phyloP scores from a whole-genome alignment of 2,113 vertebrate species.

The Dermatemys mawii region DNA sequence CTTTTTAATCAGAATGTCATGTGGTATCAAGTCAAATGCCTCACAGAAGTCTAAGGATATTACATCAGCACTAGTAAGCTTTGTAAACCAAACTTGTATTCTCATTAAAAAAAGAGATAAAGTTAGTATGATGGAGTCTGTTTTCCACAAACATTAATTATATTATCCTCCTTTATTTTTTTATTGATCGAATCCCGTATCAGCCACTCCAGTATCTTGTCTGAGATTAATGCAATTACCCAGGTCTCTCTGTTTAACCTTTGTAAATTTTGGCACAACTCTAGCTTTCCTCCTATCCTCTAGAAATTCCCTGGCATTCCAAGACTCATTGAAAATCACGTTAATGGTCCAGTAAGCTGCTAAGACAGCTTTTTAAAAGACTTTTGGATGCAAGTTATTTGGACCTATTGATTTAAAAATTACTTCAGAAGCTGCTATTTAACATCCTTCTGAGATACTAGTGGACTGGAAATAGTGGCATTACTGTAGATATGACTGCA shows the following conservation, averaged over 20 bases:
- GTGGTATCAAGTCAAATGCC: neutral
- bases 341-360: neutral
- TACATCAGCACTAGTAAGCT: neutral
- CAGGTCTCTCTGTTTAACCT: neutral
- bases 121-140: neutral
- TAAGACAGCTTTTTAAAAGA: neutral
- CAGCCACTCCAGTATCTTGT: neutral
- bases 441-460: neutral
- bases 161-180: neutral
- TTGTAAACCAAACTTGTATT: neutral
- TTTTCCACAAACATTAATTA: neutral
- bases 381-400: neutral
- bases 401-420: neutral
- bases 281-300: neutral
- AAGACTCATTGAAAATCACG: neutral
- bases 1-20: neutral
- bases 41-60: neutral
- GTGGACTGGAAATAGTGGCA: neutral
- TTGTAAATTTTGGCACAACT: neutral
- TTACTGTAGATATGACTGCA: neutral
- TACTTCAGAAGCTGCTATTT: neutral
- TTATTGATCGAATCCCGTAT: neutral
- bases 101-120: neutral
- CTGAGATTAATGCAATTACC: neutral
- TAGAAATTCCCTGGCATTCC: neutral